These are phyloP conservation scores for Lamellibrachia luymesi DNA, from an alignment of 1,140 invertebrate genomes.

Conservation along the genomic window DNA sequence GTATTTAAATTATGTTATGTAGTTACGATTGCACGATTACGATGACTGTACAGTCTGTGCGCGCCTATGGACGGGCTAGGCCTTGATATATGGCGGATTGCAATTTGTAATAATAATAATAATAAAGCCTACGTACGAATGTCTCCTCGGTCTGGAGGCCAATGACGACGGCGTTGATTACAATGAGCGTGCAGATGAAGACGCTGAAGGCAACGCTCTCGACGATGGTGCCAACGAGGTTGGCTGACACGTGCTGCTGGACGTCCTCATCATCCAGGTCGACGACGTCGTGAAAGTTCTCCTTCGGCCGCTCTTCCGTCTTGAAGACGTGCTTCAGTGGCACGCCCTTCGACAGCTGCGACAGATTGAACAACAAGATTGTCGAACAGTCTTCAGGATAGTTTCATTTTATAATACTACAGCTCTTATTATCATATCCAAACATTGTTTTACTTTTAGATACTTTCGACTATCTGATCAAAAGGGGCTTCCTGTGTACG, in stretches of 20 bases:
- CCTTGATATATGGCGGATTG: background rate
- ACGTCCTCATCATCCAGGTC: slow-evolving; percentile 24
- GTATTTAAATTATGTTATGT: no score
- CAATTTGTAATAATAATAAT: background rate
- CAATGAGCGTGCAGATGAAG: slow-evolving; percentile 19
- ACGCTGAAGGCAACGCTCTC: slow-evolving; percentile 23
- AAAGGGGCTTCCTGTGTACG: no score
- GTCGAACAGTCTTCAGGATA: no score
- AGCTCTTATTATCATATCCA: no score
- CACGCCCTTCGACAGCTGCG: background rate
- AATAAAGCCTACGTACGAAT: slow-evolving; percentile 21
- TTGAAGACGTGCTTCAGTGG: background rate
- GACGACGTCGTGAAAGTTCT: slow-evolving; percentile 29
- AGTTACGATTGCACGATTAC: no score
- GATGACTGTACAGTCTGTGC: background rate
- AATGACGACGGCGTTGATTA: slow-evolving; percentile 24
- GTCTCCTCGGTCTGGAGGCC: slow-evolving; percentile 22
- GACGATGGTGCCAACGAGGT: slow-evolving; percentile 18
- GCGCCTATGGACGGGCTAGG: background rate
- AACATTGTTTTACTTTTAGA: no score
- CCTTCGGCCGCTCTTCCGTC: slow-evolving; percentile 20
- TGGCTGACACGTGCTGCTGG: slow-evolving; percentile 11
- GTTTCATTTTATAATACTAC: no score
- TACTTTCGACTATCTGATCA: no score
- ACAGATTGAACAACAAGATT: no score